Conservation (phyloP, 1,140 invertebrate genomes). For the Portunus trituberculatus region DNA sequence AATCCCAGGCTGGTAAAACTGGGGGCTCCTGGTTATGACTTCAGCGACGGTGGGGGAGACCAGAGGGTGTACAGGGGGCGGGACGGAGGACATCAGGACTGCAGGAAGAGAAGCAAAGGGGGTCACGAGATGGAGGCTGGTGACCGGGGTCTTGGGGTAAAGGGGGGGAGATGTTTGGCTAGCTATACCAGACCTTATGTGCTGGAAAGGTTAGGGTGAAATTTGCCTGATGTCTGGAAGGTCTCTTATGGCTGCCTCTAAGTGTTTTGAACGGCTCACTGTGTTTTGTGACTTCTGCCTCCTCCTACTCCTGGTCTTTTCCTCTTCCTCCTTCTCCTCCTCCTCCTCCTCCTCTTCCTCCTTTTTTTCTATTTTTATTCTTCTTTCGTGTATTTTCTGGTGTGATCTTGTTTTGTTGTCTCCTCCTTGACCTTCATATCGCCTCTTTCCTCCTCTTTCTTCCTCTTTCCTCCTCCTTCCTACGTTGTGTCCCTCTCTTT, state of each 20-base stretch:
- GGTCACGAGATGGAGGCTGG: background rate
- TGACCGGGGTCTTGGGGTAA: background rate
- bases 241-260: background rate
- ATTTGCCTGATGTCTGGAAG: background rate
- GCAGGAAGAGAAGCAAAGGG: background rate
- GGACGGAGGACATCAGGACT: background rate
- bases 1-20: background rate
- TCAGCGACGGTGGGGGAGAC: background rate
- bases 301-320: no score
- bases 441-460: no score
- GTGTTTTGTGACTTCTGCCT: conserved; percentile 7
- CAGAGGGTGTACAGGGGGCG: background rate
- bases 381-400: no score
- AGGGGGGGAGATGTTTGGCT: background rate
- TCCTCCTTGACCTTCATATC: no score
- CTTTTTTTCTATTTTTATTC: background rate
- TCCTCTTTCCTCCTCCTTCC: no score
- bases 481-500: no score
- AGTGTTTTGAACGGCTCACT: conserved; percentile 23
- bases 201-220: background rate
- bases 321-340: background rate
- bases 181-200: background rate
- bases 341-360: background rate
- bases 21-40: background rate
- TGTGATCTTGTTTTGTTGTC: no score